Percentiles rank a stretch among this genome's conserved stretches.
These are phyloP conservation scores for Drosophila gaucha DNA, from an alignment of 2,888 invertebrate species.

Conservation along the genomic window DNA sequence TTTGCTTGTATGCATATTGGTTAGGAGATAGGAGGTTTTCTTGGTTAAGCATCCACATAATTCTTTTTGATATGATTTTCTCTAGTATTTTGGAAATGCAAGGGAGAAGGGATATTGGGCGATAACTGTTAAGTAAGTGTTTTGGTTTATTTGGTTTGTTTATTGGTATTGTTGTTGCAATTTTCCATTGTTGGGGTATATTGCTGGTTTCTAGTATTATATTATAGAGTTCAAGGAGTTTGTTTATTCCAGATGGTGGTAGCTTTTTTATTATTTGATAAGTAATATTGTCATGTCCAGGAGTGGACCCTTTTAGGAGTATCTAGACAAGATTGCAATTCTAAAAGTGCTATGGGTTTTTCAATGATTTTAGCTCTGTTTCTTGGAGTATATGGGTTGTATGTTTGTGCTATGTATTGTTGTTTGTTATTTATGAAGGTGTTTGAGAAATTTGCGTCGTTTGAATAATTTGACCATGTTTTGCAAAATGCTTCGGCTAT, in stretches of 20 bases:
- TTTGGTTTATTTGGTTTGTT: not conserved
- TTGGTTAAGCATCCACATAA: too few species aligned
- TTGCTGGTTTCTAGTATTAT: too few species aligned
- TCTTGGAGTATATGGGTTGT: not conserved
- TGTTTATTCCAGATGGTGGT: not conserved
- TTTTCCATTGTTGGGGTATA: too few species aligned
- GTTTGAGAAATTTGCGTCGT: too few species aligned
- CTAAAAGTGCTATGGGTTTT: not conserved
- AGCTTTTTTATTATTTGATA: not conserved
- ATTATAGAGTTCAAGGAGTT: too few species aligned
- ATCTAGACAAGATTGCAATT: not conserved
- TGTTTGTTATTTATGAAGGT: not conserved
- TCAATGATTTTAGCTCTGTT: not conserved
- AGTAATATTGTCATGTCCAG: not conserved
- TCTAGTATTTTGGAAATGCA: too few species aligned
- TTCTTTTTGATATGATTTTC: too few species aligned
- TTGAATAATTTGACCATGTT: not conserved
- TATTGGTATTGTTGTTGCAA: not conserved
- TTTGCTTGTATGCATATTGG: not conserved
- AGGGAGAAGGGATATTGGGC: too few species aligned
- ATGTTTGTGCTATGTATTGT: not conserved
- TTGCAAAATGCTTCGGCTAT: not conserved
- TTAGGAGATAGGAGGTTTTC: too few species aligned
- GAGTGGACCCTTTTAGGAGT: not conserved
- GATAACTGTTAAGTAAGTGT: too few species aligned